Evolutionary conservation across 2,113 vertebrate species (phyloP).

Genomic region (Delphinus delphis): DNA sequence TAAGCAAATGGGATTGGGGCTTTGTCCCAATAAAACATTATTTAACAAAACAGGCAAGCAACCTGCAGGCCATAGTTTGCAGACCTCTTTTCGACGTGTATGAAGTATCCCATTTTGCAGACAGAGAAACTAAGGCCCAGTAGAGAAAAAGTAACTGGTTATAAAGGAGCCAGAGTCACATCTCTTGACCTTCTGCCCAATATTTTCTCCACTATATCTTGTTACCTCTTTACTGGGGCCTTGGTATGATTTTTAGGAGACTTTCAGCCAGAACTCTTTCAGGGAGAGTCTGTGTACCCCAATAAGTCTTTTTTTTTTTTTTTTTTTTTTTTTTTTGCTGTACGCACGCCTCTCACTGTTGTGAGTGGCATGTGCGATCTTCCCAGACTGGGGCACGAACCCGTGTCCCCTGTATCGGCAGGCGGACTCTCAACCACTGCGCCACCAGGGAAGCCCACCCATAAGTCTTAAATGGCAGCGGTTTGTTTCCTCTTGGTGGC

Average conservation of each 20-base stretch:
- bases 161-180: neutral
- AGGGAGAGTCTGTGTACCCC: neutral
- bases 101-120: neutral
- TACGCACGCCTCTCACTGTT: too few species aligned
- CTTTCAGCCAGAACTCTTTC: neutral
- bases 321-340: too few species aligned
- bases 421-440: too few species aligned
- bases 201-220: neutral
- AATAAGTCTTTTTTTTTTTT: too few species aligned
- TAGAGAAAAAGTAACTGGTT: neutral
- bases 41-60: neutral
- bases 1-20: neutral
- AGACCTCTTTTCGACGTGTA: neutral
- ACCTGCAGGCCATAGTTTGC: neutral
- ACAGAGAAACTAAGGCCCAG: neutral
- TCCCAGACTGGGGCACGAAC: too few species aligned
- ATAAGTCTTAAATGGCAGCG: neutral
- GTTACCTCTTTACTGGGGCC: neutral
- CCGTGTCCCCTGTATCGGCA: too few species aligned
- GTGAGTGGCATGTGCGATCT: too few species aligned
- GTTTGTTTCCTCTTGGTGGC: conserved; percentile 35
- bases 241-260: neutral
- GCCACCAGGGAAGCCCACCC: neutral
- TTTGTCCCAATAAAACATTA: neutral
- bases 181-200: neutral